Evolutionary conservation across 1,140 invertebrate species (phyloP), one percentile per base, ranked within the genome.

Genomic region (Dreissena rostriformis): DNA sequence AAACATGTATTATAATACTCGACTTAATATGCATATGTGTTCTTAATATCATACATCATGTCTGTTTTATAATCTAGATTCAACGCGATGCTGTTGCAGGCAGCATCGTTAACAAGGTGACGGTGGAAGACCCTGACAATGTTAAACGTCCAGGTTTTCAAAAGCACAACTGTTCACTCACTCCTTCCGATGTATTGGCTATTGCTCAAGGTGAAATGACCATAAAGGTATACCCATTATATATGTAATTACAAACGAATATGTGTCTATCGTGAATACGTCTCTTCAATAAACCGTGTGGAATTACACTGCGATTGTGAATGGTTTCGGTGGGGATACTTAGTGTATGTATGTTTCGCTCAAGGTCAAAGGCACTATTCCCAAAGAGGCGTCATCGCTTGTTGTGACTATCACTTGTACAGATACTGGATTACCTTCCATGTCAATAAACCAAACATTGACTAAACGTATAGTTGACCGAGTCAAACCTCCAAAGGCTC

Each of bases 111-210:
- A 88, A 84, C 22, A 76, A 86, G 24, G 65, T 90, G 2, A 61
- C 66, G 10, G 86, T 91, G 1, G 71, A n/a, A 14, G 90, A 91
- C 75, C 90, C 90, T 22, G 90, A 91, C 63, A 91, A 91, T 63
- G 70, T 53, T 11, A 85, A 82, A 6, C 39, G 75, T 2, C 53
- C n/a, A 26, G 39, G 80, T 11, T 65, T 55, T 70, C 90, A 91
- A 55, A 86, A 7, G 0, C 88, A 89, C 72, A 81, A 51, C 17
- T 91, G 90, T 81, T 52, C 74, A 17, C 5, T 74, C 6, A 22
- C 70, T 26, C 51, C 77, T 0, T 22, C 55, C 19, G 77, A 76
- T 28, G 15, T 24, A 14, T 51, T 77, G 52, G 51, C 39, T 24
- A 14, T 73, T 61, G 26, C 28, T n/a, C 68, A 39, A 26, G 51